Percentiles rank a stretch among this genome's conserved stretches.
phyloP scores from a whole-genome alignment of 2,797 vertebrate species.

The Gadopsis marmoratus region DNA sequence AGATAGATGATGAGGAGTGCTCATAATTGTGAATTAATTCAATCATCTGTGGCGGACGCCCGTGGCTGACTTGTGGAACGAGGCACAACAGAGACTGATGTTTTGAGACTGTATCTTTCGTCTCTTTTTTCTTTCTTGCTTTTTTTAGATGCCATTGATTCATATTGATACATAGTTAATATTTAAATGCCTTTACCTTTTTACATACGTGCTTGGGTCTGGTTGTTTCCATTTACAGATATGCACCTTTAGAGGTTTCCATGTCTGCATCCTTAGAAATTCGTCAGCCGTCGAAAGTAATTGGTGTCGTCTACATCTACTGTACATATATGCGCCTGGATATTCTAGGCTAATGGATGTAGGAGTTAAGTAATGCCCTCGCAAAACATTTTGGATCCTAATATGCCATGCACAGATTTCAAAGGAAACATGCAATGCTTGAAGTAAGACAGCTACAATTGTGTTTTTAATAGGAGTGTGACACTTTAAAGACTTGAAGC shows the following conservation, averaged over 20 bases:
- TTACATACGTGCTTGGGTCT: not conserved
- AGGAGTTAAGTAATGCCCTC: not conserved
- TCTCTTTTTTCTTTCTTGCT: not conserved
- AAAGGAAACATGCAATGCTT: not conserved
- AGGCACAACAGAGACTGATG: conserved; percentile 45
- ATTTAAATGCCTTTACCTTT: not conserved
- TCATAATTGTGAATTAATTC: conserved; percentile 81
- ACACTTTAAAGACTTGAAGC: not conserved
- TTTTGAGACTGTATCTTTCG: conserved; percentile 34
- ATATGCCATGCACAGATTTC: not conserved
- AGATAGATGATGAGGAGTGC: conserved; percentile 72
- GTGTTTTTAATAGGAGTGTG: not conserved
- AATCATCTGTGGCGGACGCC: conserved; percentile 74
- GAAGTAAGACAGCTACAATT: not conserved
- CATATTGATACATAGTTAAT: not conserved
- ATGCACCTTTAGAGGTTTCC: not conserved
- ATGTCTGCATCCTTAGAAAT: conserved; percentile 12
- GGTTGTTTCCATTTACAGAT: not conserved
- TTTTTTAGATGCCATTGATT: conserved; percentile 1
- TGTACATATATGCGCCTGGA: conserved; percentile 18
- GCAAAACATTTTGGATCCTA: not conserved
- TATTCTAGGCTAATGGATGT: conserved; percentile 15
- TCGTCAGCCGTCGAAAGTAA: conserved; percentile 5
- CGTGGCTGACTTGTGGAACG: conserved; percentile 47
- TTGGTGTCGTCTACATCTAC: not conserved